These are phyloP conservation scores for Tyto alba DNA, from an alignment of 2,113 vertebrate species.

Conservation along the genomic window DNA sequence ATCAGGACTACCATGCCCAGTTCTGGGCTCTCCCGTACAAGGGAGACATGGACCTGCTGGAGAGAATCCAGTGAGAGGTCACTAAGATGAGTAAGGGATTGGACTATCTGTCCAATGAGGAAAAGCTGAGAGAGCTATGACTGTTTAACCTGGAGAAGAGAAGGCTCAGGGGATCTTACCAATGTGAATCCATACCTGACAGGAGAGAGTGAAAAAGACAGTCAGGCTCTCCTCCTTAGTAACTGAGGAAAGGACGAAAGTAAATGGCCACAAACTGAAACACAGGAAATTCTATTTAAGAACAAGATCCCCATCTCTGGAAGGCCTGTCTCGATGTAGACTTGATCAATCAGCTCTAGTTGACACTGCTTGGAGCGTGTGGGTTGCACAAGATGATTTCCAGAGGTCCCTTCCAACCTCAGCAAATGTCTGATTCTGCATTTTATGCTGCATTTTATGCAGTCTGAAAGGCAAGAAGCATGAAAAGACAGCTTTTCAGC, in stretches of 20 bases:
- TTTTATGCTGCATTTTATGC: background rate
- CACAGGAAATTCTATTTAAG: background rate
- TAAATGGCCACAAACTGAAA: background rate
- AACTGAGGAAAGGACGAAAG: background rate
- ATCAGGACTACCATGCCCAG: background rate
- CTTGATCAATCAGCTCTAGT: background rate
- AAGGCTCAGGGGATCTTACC: background rate
- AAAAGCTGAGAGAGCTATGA: background rate
- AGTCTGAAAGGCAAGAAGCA: background rate
- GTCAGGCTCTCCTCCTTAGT: background rate
- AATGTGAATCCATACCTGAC: background rate
- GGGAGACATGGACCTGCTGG: background rate
- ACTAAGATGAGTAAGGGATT: background rate
- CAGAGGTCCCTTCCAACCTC: background rate
- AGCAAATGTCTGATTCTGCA: background rate
- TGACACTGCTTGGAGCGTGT: background rate
- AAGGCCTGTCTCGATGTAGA: background rate
- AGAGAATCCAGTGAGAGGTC: background rate
- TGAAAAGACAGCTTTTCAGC: slow-evolving; percentile 21
- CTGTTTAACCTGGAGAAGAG: background rate
- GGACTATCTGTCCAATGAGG: background rate
- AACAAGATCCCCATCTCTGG: background rate
- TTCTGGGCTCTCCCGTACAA: background rate
- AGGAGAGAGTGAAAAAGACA: background rate
- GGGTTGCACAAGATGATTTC: background rate